Evolutionary conservation across 1,140 invertebrate genomes (phyloP), one percentile per base, ranked within the genome.

Genomic region (Nephotettix cincticeps): DNA sequence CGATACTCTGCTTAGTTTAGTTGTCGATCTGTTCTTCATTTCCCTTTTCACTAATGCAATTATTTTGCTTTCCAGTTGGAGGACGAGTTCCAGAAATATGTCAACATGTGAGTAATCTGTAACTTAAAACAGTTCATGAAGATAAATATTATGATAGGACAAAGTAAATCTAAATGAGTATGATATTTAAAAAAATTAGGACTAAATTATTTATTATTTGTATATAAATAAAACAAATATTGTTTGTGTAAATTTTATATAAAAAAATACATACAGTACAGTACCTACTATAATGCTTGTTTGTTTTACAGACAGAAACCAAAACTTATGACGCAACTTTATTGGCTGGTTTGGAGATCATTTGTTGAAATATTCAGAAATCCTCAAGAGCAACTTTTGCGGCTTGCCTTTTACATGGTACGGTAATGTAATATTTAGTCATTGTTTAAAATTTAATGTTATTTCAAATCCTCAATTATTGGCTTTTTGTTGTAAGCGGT

Each of bases 341-440:
- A 80, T 3, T 86, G 85, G 85, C 72, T 87, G 13, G 74, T 78
- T 14, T 90, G 88, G 88, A 83, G 89, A 73, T 85, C 84, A 69
- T 85, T 84, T 72, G 76, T 87, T 40, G 83, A 86, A 66, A 81
- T 85, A 21, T 86, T 84, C 76, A 83, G 88, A 72, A 88, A 88
- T 75, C 83, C 83, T 63, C 79, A 79, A 28, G 79, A 85, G 63
- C 81, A 84, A 79, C 76, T 86, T 69, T 79, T 86, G 43, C 84
- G 86, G 79, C 87, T 88, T 76, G 72, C 83, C 43, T 80, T 89
- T 27, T 84, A 87, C 67, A 84, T 90, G 84, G 88, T 87, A 80
- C 84, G 14, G 14, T 14, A n/a, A n/a, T n/a, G n/a, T n/a, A n/a
- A n/a, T n/a, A n/a, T n/a, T n/a, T n/a, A n/a, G n/a, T n/a, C n/a